Evolutionary conservation across 2,797 vertebrate species (phyloP).

Genomic region (Meda fulgida): DNA sequence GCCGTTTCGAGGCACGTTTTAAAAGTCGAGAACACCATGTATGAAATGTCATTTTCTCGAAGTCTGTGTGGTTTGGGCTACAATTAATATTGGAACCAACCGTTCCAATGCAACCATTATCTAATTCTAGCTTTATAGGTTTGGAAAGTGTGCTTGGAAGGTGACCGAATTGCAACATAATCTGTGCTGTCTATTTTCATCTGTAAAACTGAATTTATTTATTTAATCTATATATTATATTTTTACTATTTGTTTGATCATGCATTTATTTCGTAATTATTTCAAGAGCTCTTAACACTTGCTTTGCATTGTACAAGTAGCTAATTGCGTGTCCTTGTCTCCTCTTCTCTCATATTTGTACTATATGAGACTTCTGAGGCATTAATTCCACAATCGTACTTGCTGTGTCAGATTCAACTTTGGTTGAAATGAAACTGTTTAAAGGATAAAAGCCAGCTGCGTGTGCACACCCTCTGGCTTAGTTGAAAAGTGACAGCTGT

Average conservation of each 20-base stretch:
- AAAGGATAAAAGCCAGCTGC: conserved; percentile 54
- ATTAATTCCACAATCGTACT: conserved; percentile 78
- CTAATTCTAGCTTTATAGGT: neutral
- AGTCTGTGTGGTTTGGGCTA: conserved; percentile 61
- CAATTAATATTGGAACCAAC: neutral
- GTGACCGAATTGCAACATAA: conserved; percentile 67
- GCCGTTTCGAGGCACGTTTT: neutral
- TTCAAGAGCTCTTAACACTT: conserved; percentile 80
- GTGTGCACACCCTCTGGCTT: conserved; percentile 50
- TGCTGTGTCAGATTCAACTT: conserved; percentile 77
- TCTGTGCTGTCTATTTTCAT: conserved; percentile 60
- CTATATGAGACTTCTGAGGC: conserved; percentile 79
- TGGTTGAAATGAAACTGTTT: conserved; percentile 72
- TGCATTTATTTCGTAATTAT: conserved; percentile 82
- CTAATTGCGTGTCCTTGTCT: conserved; percentile 69
- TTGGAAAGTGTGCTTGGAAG: conserved; percentile 64
- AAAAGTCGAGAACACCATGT: conserved; percentile 25
- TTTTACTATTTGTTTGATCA: conserved; percentile 80
- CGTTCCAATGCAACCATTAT: neutral
- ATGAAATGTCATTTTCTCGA: conserved; percentile 63
- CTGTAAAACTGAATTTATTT: conserved; percentile 80
- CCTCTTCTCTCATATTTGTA: conserved; percentile 77
- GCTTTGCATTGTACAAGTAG: conserved; percentile 78
- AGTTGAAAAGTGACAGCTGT: conserved; percentile 27
- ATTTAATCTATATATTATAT: conserved; percentile 84